Percentiles rank a stretch among this genome's conserved stretches.
These are phyloP conservation scores for Archegozetes longisetosus DNA, from an alignment of 1,140 invertebrate species.

Conservation along the genomic window DNA sequence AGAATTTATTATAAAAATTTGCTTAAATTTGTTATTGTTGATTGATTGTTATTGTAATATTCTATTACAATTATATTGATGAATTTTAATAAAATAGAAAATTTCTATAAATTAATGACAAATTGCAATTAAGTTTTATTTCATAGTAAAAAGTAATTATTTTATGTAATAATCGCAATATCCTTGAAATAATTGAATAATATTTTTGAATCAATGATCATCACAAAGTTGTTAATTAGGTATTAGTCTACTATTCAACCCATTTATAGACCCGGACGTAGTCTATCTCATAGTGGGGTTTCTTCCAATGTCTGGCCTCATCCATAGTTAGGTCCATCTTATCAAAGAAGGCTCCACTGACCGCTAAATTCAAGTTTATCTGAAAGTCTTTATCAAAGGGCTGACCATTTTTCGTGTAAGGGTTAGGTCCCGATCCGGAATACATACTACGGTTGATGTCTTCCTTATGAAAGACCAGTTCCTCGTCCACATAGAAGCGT, in stretches of 20 bases:
- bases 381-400: constrained; percentile 21
- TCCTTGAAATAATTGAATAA: too few relatives aligned
- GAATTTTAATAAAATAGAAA: too few relatives aligned
- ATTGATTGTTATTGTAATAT: too few relatives aligned
- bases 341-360: constrained; percentile 24
- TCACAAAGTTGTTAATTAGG: not conserved
- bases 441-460: constrained; percentile 4
- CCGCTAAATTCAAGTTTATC: constrained; percentile 24
- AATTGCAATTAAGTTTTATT: too few relatives aligned
- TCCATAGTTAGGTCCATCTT: not conserved
- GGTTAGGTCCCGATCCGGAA: not conserved
- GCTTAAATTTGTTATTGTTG: too few relatives aligned
- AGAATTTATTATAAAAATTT: too few relatives aligned
- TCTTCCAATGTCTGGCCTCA: constrained; percentile 3
- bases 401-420: constrained; percentile 11
- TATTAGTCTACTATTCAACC: not conserved
- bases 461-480: not conserved
- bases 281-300: constrained; percentile 13
- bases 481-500: constrained; percentile 22
- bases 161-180: too few relatives aligned
- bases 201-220: too few relatives aligned
- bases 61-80: too few relatives aligned
- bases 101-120: too few relatives aligned
- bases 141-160: too few relatives aligned
- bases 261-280: constrained; percentile 16